These are phyloP conservation scores for Petrolisthes manimaculis DNA, from an alignment of 2,888 invertebrate genomes.

Conservation along the genomic window DNA sequence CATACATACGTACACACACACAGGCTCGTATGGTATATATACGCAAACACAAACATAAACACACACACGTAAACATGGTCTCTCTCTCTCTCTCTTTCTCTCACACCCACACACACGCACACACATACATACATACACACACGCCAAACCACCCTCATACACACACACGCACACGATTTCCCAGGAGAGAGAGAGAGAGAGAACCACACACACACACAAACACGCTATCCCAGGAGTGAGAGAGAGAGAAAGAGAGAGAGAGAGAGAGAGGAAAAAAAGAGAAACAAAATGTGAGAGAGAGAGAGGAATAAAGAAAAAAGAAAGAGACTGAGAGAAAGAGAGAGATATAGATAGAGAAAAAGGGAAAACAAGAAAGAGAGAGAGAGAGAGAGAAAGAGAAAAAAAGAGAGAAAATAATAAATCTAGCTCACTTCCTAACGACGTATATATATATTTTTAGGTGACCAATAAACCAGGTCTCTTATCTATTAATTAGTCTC, in stretches of 20 bases:
- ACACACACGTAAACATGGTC: too few species aligned
- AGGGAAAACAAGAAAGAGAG: not conserved
- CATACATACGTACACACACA: too few species aligned
- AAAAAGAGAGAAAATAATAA: not conserved
- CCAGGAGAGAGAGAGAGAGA: not conserved
- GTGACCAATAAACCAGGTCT: too few species aligned
- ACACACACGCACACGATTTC: not conserved
- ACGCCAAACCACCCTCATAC: too few species aligned
- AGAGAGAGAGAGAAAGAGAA: not conserved
- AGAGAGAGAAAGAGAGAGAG: not conserved
- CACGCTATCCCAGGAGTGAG: not conserved
- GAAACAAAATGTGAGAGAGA: not conserved
- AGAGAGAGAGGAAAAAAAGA: not conserved
- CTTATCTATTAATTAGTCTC: too few species aligned
- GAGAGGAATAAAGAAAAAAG: not conserved
- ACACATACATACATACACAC: too few species aligned
- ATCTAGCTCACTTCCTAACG: too few species aligned
- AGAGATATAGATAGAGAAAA: not conserved
- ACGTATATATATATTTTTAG: too few species aligned
- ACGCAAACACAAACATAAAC: too few species aligned
- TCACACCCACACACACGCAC: not conserved
- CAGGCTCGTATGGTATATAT: too few species aligned
- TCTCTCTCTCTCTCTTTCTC: not conserved
- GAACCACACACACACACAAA: not conserved
- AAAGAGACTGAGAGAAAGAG: not conserved